A percentile compares a stretch with the other conserved stretches of the same genome.
These are phyloP conservation scores for Venustaconcha ellipsiformis DNA, from an alignment of 1,140 invertebrate genomes.

Conservation along the genomic window DNA sequence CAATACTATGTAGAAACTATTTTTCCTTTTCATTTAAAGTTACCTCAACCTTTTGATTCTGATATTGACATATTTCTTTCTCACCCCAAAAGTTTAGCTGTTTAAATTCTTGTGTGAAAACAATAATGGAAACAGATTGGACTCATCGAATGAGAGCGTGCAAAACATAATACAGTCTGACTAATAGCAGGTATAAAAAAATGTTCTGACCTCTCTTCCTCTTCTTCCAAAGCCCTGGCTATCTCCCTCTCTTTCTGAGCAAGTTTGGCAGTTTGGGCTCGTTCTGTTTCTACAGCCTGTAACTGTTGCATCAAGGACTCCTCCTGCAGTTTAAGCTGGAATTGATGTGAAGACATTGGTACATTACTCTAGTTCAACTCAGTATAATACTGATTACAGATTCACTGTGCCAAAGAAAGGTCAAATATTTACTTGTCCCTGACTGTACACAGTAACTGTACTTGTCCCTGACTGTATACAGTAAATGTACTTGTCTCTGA, in stretches of 20 bases:
- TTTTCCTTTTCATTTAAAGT: too few relatives aligned
- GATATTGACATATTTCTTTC: too few relatives aligned
- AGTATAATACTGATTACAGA: background rate
- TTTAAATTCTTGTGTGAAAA: background rate
- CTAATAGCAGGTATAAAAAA: background rate
- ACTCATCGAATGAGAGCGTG: background rate
- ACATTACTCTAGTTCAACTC: background rate
- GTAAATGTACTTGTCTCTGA: too few relatives aligned
- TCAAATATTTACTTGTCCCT: background rate
- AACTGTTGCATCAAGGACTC: conserved; percentile 77
- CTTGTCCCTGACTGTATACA: too few relatives aligned
- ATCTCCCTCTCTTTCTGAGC: conserved; percentile 82
- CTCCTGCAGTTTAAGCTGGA: conserved; percentile 82
- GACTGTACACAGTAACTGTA: background rate
- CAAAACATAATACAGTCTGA: background rate
- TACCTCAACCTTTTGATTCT: too few relatives aligned
- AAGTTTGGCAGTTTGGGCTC: conserved; percentile 80
- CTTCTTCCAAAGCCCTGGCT: conserved; percentile 81
- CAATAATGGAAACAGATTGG: background rate
- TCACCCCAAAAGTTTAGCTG: too few relatives aligned
- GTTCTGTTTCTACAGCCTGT: conserved; percentile 81
- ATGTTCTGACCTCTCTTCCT: conserved; percentile 78
- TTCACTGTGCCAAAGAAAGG: background rate
- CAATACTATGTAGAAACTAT: too few relatives aligned
- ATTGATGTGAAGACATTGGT: conserved; percentile 1